Base-by-base conservation (phyloP, 2,888 invertebrate species). In the Lycaena phlaeas region DNA sequence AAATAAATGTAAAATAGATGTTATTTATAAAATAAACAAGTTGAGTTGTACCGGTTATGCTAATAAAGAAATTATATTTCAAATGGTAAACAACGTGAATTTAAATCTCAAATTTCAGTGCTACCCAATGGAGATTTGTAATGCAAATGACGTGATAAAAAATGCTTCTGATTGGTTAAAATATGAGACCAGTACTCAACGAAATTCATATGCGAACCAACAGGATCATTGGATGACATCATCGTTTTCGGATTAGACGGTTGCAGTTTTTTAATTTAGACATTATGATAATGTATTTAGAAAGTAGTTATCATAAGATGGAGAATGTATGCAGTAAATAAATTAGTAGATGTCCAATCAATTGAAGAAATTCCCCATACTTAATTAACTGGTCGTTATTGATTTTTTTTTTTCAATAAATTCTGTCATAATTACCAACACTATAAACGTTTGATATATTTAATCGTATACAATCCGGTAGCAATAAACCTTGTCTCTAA, bases 201-300 rank as follows among this genome's bases (percentile, higher is more conserved):
- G 10, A 18, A 12, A 34, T 18, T 14, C 18, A 18, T 18, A 12
- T 11, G 22, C 22, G 22, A 34, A 18, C 34, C 34, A 12, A 22
- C 34, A 34, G 34, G 34, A 34, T 34, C 34, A 34, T 11, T 14
- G n/a, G 10, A 38, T 44, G 40, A 44, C 38, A 34, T 44, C 44
- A 44, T n/a, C 40, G 25, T n/a, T 7, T 9, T 34, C 9, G 7
- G 12, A 34, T 34, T 22, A 11, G 6, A 31, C 34, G 27, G 17
- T 11, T 42, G 40, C 26, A 41, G 38, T 41, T 38, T 28, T 3
- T 17, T 11, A 42, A 18, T 37, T 36, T 27, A 43, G 25, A 17
- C 22, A 26, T 44, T 37, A 43, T 40, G 43, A n/a, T 27, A 43
- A 43, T 43, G 15, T 15, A 31, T 26, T 40, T 43, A 27, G 27